Base-by-base conservation (phyloP, 2,888 invertebrate genomes). In the Andrena chrysosceles region DNA sequence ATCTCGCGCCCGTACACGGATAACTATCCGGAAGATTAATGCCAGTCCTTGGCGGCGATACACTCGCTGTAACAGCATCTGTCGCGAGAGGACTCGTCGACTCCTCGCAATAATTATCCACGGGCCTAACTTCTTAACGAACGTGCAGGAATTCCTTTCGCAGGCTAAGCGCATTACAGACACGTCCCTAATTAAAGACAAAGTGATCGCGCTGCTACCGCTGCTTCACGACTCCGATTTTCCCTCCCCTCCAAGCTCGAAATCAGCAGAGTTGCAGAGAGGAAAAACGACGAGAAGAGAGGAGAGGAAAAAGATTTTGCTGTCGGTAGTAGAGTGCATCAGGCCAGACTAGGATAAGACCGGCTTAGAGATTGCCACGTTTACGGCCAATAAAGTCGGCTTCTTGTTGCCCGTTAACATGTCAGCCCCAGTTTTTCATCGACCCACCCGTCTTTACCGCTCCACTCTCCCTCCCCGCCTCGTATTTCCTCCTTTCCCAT, bases 351-450 rank as follows among this genome's bases (percentile, higher is more conserved):
- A 85, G 90, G 86, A 89, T 88, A 91, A 89, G 89, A 89, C 85
- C 88, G 87, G 88, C 90, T 89, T 89, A 92, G 90, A 89, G 91
- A 92, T 91, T 89, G 91, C 91, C 86, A 89, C 91, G 89, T 93
- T 93, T 93, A 93, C 92, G 91, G 91, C 87, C 93, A 91, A 92
- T 93, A 93, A 93, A 93, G 92, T 92, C 91, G 90, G 87, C 91
- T 93, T 92, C 91, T 93, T 92, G 91, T 91, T 90, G 90, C 85
- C 90, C 91, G 92, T 93, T 92, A 93, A 93, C 90, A 92, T 91
- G 92, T 92, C 92, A 92, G 92, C 92, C 85, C 92, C 89, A 93
- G 92, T 93, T 93, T 93, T 92, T 93, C 92, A 90, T 89, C 86
- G 84, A 62, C 77, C 70, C 74, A 78, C 68, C 16, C 83, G 83